Evolutionary conservation across 1,140 invertebrate genomes (phyloP).

Genomic region (Trigoniulus corallinus): DNA sequence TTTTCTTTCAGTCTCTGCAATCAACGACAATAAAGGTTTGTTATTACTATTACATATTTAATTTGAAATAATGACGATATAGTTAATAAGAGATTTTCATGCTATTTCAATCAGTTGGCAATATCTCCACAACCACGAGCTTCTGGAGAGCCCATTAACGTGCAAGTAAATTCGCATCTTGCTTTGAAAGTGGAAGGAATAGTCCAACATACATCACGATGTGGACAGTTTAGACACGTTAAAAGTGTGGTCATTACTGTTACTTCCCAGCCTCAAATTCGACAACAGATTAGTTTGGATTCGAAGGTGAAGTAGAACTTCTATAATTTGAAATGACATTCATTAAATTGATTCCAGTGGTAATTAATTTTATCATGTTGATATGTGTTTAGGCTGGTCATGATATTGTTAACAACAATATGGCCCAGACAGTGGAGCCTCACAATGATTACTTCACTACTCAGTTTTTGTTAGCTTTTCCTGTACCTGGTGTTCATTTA

Average conservation of each 20-base stretch:
- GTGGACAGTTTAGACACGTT: constrained; percentile 48
- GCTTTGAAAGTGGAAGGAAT: constrained; percentile 77
- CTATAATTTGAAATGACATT: not conserved
- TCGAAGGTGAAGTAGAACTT: constrained; percentile 28
- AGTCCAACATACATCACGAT: constrained; percentile 40
- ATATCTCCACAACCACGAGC: constrained; percentile 65
- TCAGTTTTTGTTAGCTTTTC: constrained; percentile 48
- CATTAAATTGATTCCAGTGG: not conserved
- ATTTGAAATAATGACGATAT: not conserved
- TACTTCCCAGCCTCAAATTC: constrained; percentile 40
- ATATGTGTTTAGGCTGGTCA: constrained; percentile 22
- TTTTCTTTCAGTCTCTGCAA: constrained; percentile 75
- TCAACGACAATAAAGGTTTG: constrained; percentile 48
- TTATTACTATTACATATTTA: too few relatives aligned
- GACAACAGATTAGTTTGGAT: constrained; percentile 26
- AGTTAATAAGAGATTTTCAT: not conserved
- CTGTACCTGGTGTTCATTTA: constrained; percentile 30
- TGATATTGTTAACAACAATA: constrained; percentile 28
- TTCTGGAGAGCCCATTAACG: constrained; percentile 52
- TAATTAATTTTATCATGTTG: constrained; percentile 7
- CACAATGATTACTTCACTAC: constrained; percentile 64
- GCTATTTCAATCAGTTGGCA: constrained; percentile 40
- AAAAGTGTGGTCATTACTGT: constrained; percentile 51
- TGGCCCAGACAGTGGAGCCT: constrained; percentile 48
- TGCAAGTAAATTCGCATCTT: constrained; percentile 55